Base-by-base conservation (phyloP, 1,140 invertebrate species). In the Olivierus martensii region DNA sequence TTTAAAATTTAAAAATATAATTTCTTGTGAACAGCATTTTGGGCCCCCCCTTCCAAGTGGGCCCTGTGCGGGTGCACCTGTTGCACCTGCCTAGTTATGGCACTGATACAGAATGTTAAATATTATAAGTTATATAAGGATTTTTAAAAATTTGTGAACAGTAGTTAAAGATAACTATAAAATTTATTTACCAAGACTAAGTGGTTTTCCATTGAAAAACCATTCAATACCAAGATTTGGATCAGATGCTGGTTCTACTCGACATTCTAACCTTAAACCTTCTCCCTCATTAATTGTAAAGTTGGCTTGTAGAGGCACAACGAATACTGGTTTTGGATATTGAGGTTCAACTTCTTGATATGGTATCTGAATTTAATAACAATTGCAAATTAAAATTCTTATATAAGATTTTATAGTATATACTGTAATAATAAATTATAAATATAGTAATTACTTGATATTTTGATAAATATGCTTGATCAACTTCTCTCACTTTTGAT, bases 221-320 rank as follows among this genome's bases (percentile, higher is more conserved):
- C 87, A 92, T 71, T 92, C 88, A 52, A 91, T 83, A 61, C 82
- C 85, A n/a, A 93, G 73, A 64, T 93, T 84, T 3, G 94, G 94
- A 77, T 99, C 95, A 66, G 92, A 83, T 67, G 95, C 89, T 0
- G 94, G 95, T 69, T 92, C 87, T 6, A 95, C 87, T 65, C 86
- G 83, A 45, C 84, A 90, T 70, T 97, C 90, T 53, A 99, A 75
- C 69, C 93, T 87, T 35, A 94, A 75, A 2, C 86, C 76, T 69
- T 94, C 82, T 38, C 85, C 83, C 74, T 99, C 95, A 51, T 80
- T 77, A n/a, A 97, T 71, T 63, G 79, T 80, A 63, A 87, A 82
- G 69, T 89, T 83, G 15, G 81, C 75, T 66, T 79, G 77, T 47
- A 91, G 73, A 38, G 86, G 87, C 41, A 83, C 80, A 2, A 80